phyloP scores from a whole-genome alignment of 1,140 invertebrate genomes.

The Drosophila suzukii region DNA sequence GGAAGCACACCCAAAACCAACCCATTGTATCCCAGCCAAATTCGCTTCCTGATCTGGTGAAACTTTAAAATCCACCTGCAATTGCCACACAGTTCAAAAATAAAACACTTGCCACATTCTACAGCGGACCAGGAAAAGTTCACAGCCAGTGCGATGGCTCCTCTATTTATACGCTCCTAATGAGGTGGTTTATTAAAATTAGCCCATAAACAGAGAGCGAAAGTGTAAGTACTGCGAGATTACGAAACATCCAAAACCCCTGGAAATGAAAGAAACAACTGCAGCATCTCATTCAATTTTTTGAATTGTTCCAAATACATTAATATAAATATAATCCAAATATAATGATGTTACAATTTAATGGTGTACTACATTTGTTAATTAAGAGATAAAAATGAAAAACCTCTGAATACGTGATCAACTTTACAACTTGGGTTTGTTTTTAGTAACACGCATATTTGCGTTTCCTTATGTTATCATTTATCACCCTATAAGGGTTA shows the following conservation, averaged over 20 bases:
- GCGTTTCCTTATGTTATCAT: too few relatives aligned
- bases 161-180: constrained; percentile 56
- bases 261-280: neutral
- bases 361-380: too few relatives aligned
- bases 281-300: too few relatives aligned
- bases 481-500: constrained; percentile 1
- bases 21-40: neutral
- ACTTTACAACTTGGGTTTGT: neutral
- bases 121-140: constrained; percentile 40
- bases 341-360: too few relatives aligned
- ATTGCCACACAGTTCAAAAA: constrained; percentile 53
- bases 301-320: too few relatives aligned
- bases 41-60: constrained; percentile 11
- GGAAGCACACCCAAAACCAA: neutral
- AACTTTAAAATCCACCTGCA: constrained; percentile 34
- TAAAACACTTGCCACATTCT: constrained; percentile 66
- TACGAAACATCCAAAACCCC: constrained; percentile 11
- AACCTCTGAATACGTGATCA: neutral
- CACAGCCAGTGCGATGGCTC: constrained; percentile 52
- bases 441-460: neutral
- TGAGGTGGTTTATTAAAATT: constrained; percentile 44
- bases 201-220: constrained; percentile 29
- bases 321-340: too few relatives aligned
- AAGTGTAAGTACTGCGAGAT: constrained; percentile 11
- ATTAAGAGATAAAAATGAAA: too few relatives aligned